These are phyloP conservation scores for Anarsia innoxiella DNA, from an alignment of 2,888 invertebrate species.

Conservation along the genomic window DNA sequence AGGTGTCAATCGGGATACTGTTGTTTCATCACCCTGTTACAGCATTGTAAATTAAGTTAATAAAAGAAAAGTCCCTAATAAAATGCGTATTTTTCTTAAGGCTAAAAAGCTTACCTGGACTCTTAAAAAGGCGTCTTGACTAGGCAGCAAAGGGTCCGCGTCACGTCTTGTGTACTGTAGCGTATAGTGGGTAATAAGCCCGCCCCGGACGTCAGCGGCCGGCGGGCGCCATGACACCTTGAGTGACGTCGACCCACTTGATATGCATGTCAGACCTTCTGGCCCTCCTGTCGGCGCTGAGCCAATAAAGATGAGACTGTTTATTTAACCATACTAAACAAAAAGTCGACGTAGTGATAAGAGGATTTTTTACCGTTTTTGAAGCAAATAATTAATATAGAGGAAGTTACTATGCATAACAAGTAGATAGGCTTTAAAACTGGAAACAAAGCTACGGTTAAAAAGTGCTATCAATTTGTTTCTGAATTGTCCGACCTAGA, in stretches of 20 bases:
- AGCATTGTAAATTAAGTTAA: too few relatives aligned
- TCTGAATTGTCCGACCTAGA: slow-evolving; percentile 67
- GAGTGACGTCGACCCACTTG: slow-evolving; percentile 84
- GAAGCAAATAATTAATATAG: too few relatives aligned
- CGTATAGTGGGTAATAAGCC: slow-evolving; percentile 70
- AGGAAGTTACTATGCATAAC: too few relatives aligned
- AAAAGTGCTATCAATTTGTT: slow-evolving; percentile 66
- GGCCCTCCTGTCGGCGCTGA: slow-evolving; percentile 86
- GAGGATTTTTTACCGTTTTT: too few relatives aligned
- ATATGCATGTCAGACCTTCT: slow-evolving; percentile 81
- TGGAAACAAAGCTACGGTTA: slow-evolving; percentile 44
- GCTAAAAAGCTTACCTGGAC: slow-evolving; percentile 57
- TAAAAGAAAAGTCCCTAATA: background rate
- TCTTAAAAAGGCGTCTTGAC: slow-evolving; percentile 58
- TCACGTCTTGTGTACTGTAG: slow-evolving; percentile 61
- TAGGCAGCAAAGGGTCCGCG: slow-evolving; percentile 50
- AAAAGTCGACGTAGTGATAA: too few relatives aligned
- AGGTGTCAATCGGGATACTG: slow-evolving; percentile 84
- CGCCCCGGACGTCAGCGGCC: slow-evolving; percentile 80
- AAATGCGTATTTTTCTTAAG: too few relatives aligned
- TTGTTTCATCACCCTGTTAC: slow-evolving; percentile 80
- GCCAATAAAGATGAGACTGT: too few relatives aligned
- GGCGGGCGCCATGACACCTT: slow-evolving; percentile 85
- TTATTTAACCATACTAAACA: too few relatives aligned
- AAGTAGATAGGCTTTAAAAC: too few relatives aligned